Base-by-base conservation (phyloP, 2,113 vertebrate genomes). In the Phalacrocorax carbo region DNA sequence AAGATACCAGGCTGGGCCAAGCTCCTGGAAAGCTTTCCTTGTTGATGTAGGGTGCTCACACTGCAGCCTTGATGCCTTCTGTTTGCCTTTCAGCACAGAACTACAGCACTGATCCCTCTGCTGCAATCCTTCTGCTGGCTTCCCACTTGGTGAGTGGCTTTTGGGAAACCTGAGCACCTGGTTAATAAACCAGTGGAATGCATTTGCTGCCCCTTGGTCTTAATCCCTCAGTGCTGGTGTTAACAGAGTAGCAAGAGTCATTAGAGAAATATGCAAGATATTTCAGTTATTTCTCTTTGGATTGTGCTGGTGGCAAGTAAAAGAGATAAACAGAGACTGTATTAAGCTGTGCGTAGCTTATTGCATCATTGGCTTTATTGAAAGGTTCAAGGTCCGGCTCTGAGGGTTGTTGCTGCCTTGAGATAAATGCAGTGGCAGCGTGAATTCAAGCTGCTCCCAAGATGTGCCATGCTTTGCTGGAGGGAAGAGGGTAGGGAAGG, bases 251-350 rank as follows among this genome's bases (percentile, higher is more conserved):
- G 36, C 51, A 46, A 64, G 81, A 90, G 68, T 96, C 92, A 95
- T 92, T 85, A 77, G 64, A 83, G 68, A 96, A 96, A 90, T 94
- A 97, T 95, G 90, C 64, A n/a, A 95, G 55, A 81, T 83, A 96
- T 95, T 85, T 75, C 66, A 68, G 68, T 93, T 95, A 94, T 96
- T 92, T 95, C 42, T 92, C 55, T 93, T 96, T 73, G 92, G 82
- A 96, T 90, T 54, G 52, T 95, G 84, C 92, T 86, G 79, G 85
- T 92, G 68, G 92, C 75, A 69, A 96, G 54, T 40, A 48, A 44
- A 64, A 82, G 77, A 83, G 85, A 81, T 66, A 82, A 91, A 96
- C 88, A 88, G 80, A 46, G 68, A 8, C 40, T 21, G 57, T 11
- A 42, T 23, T 75, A 57, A 94, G 87, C 78, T 85, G 66, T 65